Conservation (phyloP, 2,113 vertebrate genomes). For the Nibea coibor region DNA sequence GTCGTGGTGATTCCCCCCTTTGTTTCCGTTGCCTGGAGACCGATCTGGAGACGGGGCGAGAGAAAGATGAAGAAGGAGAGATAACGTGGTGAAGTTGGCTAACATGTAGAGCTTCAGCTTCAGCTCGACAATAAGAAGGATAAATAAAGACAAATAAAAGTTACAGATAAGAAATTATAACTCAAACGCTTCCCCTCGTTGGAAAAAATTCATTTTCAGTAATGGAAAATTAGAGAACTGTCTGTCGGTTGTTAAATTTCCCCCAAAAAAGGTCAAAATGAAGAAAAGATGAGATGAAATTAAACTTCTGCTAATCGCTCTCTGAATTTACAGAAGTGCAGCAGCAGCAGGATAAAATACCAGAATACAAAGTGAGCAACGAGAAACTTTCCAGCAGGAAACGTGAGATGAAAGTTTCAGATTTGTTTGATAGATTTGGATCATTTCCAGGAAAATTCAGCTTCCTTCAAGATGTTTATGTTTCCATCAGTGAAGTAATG, state of each 20-base stretch:
- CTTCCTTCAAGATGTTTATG: no score
- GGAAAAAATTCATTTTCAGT: no score
- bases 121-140: neutral
- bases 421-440: neutral
- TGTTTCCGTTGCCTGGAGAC: slow-evolving; percentile 73
- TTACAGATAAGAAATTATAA: neutral
- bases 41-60: slow-evolving; percentile 38
- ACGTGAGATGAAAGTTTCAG: no score
- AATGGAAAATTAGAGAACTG: no score
- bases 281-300: neutral
- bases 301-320: neutral
- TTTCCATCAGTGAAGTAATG: no score
- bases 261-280: slow-evolving; percentile 10
- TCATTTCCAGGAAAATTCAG: no score
- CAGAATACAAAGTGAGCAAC: neutral
- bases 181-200: neutral
- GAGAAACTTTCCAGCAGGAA: neutral
- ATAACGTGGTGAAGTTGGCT: slow-evolving; percentile 17
- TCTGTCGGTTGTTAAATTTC: no score
- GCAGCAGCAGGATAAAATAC: slow-evolving; percentile 9
- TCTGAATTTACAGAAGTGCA: neutral
- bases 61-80: slow-evolving; percentile 13
- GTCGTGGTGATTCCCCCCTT: slow-evolving; percentile 52
- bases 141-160: neutral
- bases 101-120: neutral